phyloP scores from a whole-genome alignment of 2,888 invertebrate species.

The Cephus nigrinus region DNA sequence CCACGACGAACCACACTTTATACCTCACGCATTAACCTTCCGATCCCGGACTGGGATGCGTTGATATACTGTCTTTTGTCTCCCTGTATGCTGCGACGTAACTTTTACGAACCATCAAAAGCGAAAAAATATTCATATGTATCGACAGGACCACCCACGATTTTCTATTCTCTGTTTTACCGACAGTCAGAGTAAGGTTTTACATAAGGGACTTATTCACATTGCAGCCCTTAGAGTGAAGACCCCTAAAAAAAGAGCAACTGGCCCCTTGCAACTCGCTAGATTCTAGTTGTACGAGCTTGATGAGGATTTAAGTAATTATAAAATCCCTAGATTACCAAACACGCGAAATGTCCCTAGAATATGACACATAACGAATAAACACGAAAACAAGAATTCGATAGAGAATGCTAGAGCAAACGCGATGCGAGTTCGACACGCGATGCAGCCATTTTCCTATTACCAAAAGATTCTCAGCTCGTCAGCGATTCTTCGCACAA shows the following conservation, averaged over 20 bases:
- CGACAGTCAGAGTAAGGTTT: neutral
- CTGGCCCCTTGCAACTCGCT: neutral
- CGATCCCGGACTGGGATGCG: neutral
- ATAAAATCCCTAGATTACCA: neutral
- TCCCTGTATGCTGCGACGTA: neutral
- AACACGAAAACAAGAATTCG: neutral
- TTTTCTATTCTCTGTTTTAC: neutral
- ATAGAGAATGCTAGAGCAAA: neutral
- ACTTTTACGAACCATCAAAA: neutral
- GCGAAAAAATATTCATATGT: neutral
- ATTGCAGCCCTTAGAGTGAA: neutral
- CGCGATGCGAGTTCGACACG: constrained; percentile 25
- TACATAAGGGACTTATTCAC: neutral
- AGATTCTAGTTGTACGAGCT: neutral
- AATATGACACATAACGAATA: neutral
- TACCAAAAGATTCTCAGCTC: constrained; percentile 6
- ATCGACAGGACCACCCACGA: neutral
- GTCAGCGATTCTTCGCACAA: neutral
- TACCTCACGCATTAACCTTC: neutral
- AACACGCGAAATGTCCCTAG: neutral
- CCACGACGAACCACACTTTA: neutral
- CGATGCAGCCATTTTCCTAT: constrained; percentile 38
- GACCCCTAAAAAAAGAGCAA: neutral
- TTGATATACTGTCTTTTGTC: neutral
- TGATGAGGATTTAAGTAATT: neutral